Percentiles rank a stretch among this genome's conserved stretches.
Evolutionary conservation across 1,140 invertebrate genomes (phyloP).

Genomic region (Trichomalopsis sarcophagae): DNA sequence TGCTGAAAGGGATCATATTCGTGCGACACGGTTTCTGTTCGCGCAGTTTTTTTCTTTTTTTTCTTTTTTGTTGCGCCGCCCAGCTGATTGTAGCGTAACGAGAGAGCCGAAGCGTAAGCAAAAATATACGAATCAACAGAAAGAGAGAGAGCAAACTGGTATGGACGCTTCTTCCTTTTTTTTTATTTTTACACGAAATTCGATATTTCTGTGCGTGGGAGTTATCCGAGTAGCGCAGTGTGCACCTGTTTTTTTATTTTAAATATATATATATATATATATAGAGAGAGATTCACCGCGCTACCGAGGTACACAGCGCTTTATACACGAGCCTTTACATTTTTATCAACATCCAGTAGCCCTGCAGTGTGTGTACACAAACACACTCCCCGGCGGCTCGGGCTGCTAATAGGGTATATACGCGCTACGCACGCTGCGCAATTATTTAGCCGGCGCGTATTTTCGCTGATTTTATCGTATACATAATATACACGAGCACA

Average conservation of each 20-base stretch:
- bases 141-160: too few species aligned
- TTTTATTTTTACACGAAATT: too few species aligned
- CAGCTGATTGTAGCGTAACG: too few species aligned
- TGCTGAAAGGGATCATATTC: not conserved
- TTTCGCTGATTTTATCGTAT: conserved; percentile 63
- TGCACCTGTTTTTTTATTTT: too few species aligned
- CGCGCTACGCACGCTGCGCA: conserved; percentile 49
- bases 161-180: too few species aligned
- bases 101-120: too few species aligned
- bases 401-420: not conserved
- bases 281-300: too few species aligned
- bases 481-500: not conserved
- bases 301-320: too few species aligned
- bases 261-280: too few species aligned
- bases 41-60: not conserved
- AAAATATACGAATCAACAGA: too few species aligned
- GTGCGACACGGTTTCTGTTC: not conserved
- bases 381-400: not conserved
- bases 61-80: not conserved
- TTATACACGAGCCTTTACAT: not conserved
- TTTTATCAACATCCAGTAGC: not conserved
- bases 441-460: conserved; percentile 61
- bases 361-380: not conserved
- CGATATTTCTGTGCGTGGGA: too few species aligned
- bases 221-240: too few species aligned